phyloP scores from a whole-genome alignment of 2,888 invertebrate genomes.

The Melieria omissa region DNA sequence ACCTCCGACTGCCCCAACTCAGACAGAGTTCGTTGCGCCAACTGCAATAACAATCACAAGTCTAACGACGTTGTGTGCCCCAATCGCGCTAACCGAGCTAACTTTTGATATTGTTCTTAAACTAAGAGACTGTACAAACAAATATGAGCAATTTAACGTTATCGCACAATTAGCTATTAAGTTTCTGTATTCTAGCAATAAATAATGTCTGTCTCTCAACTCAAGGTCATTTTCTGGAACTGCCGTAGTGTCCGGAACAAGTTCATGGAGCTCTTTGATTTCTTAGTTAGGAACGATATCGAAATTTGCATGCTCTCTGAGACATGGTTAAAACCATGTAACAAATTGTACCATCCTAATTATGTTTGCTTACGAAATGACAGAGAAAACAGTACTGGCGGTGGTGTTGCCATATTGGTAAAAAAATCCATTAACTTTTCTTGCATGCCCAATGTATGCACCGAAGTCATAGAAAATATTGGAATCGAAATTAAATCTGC shows the following conservation, averaged over 20 bases:
- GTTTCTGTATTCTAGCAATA: conserved; percentile 24
- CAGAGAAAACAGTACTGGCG: conserved; percentile 19
- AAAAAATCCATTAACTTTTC: not conserved
- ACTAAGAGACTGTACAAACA: conserved; percentile 29
- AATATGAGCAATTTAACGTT: conserved; percentile 34
- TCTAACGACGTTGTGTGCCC: conserved; percentile 38
- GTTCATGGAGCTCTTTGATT: conserved; percentile 26
- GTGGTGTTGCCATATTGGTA: conserved; percentile 29
- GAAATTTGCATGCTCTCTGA: conserved; percentile 26
- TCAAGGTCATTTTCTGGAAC: conserved; percentile 30
- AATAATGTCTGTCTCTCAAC: conserved; percentile 19
- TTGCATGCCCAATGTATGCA: conserved; percentile 13
- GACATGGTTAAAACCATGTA: conserved; percentile 18
- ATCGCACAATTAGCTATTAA: conserved; percentile 35
- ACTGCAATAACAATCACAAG: conserved; percentile 37
- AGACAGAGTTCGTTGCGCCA: conserved; percentile 33
- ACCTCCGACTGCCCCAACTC: conserved; percentile 28
- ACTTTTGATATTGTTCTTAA: conserved; percentile 24
- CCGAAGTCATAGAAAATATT: conserved; percentile 35
- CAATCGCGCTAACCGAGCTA: conserved; percentile 15
- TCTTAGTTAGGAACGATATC: conserved; percentile 1
- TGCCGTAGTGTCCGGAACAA: conserved; percentile 30
- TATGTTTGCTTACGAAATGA: conserved; percentile 24
- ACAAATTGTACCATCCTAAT: conserved; percentile 1
- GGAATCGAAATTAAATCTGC: conserved; percentile 12